Percentiles rank a stretch among this genome's conserved stretches.
phyloP scores from a whole-genome alignment of 2,797 vertebrate species.

The Euthynnus affinis region DNA sequence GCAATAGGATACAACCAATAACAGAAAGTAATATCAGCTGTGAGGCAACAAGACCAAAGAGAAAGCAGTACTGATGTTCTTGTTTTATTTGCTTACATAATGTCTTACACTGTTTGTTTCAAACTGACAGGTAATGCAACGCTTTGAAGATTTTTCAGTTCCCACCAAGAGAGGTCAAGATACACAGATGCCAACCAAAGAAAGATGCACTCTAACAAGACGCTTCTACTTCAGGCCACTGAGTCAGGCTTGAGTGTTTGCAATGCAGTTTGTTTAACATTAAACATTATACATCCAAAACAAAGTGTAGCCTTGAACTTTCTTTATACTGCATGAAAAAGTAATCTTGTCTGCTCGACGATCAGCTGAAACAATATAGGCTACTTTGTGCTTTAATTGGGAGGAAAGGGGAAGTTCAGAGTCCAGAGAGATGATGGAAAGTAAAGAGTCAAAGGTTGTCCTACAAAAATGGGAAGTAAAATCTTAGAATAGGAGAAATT shows the following conservation, averaged over 20 bases:
- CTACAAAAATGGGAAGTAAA: too few species aligned
- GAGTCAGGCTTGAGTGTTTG: background rate
- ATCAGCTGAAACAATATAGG: too few species aligned
- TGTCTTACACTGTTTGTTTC: slow-evolving; percentile 27
- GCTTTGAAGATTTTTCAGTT: slow-evolving; percentile 45
- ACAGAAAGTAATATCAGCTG: background rate
- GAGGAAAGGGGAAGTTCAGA: too few species aligned
- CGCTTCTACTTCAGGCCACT: slow-evolving; percentile 75
- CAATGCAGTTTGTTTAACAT: background rate
- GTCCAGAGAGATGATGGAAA: too few species aligned
- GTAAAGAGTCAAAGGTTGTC: too few species aligned
- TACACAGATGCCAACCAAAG: slow-evolving; percentile 80
- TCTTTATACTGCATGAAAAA: too few species aligned
- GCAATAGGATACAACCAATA: background rate
- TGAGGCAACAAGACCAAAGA: background rate
- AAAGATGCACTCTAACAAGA: slow-evolving; percentile 69
- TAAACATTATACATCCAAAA: rapidly evolving
- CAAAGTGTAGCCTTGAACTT: too few species aligned
- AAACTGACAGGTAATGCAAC: slow-evolving; percentile 68
- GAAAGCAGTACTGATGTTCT: background rate
- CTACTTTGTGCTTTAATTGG: too few species aligned
- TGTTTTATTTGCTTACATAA: background rate
- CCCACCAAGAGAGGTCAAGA: rapidly evolving
- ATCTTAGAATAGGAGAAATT: too few species aligned
- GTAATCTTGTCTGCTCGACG: too few species aligned